These are phyloP conservation scores for Chlorodrepanis virens DNA, from an alignment of 2,113 vertebrate genomes.

Conservation along the genomic window DNA sequence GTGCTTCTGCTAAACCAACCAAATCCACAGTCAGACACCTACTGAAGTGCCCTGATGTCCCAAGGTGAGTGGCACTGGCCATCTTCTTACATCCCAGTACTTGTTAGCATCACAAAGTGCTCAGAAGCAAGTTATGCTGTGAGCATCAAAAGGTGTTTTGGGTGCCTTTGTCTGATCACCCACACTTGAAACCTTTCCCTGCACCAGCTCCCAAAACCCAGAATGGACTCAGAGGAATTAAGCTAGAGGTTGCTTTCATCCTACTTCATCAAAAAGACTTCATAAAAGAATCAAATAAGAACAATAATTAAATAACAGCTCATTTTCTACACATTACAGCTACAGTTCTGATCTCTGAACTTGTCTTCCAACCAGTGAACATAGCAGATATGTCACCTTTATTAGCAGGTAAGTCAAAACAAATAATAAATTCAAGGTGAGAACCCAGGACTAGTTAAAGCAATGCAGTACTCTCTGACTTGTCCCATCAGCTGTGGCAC, in stretches of 20 bases:
- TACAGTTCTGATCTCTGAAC: not conserved
- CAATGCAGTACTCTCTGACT: not conserved
- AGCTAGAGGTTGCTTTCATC: conserved; percentile 42
- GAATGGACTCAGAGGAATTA: conserved; percentile 41
- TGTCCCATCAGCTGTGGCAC: not conserved
- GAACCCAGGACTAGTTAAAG: not conserved
- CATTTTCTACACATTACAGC: conserved; percentile 15
- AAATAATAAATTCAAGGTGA: not conserved
- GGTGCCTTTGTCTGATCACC: not conserved
- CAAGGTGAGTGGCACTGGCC: not conserved
- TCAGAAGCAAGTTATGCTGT: not conserved
- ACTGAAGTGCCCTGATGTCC: not conserved
- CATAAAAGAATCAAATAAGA: not conserved
- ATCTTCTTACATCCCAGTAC: not conserved
- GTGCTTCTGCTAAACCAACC: not conserved
- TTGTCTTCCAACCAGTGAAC: not conserved
- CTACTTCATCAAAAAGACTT: conserved; percentile 17
- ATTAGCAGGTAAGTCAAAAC: not conserved
- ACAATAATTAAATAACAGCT: not conserved
- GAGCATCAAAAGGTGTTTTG: not conserved
- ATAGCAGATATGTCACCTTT: not conserved
- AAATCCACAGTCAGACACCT: not conserved
- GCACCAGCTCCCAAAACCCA: conserved; percentile 45
- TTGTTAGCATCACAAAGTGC: not conserved
- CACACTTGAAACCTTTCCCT: not conserved